Evolutionary conservation across 2,888 invertebrate genomes (phyloP).

Genomic region (Mycalesis mineus): DNA sequence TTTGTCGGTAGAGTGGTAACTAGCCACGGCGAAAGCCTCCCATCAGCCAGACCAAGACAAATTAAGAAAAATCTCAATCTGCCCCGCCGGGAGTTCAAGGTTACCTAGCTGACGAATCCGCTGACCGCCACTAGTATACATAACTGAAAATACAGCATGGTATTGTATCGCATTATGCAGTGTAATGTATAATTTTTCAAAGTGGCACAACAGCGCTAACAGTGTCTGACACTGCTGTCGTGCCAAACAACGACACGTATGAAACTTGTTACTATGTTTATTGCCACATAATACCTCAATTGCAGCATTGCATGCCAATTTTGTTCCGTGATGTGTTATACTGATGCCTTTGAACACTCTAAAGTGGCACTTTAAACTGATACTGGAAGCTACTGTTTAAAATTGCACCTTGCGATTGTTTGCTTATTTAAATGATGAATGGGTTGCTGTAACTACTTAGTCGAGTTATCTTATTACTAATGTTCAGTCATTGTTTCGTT

Average conservation of each 20-base stretch:
- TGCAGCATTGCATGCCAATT: constrained; percentile 21
- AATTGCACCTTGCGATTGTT: constrained; percentile 9
- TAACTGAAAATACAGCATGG: too few relatives aligned
- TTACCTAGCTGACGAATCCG: too few relatives aligned
- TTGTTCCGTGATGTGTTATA: constrained; percentile 14
- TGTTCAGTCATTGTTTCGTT: too few relatives aligned
- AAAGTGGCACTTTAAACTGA: constrained; percentile 10
- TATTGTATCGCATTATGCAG: background rate
- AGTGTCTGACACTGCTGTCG: constrained; percentile 7
- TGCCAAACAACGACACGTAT: background rate
- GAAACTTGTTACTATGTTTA: constrained; percentile 18
- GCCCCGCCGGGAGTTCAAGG: too few relatives aligned
- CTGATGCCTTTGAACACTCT: constrained; percentile 13
- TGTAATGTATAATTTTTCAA: background rate
- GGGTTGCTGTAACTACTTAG: too few relatives aligned
- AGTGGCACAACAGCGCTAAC: background rate
- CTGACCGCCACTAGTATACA: too few relatives aligned
- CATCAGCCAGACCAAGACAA: too few relatives aligned
- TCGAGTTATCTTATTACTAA: too few relatives aligned
- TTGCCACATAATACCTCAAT: constrained; percentile 19
- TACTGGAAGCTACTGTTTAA: constrained; percentile 3
- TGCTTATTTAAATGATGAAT: background rate
- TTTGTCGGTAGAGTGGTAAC: too few relatives aligned
- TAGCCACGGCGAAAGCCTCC: too few relatives aligned
- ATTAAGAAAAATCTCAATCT: too few relatives aligned